Conservation (phyloP, 2,797 vertebrate species). For the Siniperca undulata region DNA sequence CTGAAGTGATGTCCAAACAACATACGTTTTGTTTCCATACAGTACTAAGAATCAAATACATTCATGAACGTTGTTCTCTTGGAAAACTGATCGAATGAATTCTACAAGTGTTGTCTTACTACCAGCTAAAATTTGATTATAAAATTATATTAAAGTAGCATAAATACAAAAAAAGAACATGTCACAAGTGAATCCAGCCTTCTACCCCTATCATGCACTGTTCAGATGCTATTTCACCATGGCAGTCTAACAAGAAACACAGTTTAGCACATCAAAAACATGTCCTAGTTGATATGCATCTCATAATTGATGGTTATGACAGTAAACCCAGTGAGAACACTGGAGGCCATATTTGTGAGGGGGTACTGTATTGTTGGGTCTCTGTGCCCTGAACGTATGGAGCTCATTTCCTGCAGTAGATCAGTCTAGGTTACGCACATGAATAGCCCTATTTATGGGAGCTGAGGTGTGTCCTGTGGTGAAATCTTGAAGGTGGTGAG, state of each 20-base stretch:
- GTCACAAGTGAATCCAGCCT: neutral
- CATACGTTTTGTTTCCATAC: neutral
- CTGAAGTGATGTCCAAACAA: neutral
- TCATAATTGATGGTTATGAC: conserved; percentile 53
- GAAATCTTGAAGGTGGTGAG: conserved; percentile 38
- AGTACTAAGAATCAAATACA: neutral
- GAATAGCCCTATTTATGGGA: conserved; percentile 71
- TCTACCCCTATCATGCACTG: neutral
- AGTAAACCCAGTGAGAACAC: conserved; percentile 54
- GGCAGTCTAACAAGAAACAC: conserved; percentile 30
- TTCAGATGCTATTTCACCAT: conserved; percentile 9
- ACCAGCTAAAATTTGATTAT: neutral
- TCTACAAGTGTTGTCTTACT: neutral
- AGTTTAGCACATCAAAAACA: conserved; percentile 38
- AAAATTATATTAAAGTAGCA: conserved; percentile 13
- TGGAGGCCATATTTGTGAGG: conserved; percentile 53
- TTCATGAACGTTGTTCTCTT: neutral
- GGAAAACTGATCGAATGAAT: neutral
- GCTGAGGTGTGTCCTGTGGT: conserved; percentile 44
- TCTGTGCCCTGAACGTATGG: conserved; percentile 59
- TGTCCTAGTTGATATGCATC: conserved; percentile 38
- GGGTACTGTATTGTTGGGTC: conserved; percentile 57
- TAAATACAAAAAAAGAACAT: neutral
- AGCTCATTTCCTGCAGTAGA: conserved; percentile 77
- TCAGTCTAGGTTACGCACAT: conserved; percentile 56